Evolutionary conservation across 2,888 invertebrate genomes (phyloP), one percentile per base, ranked within the genome.

Genomic region (Adela reaumurella): DNA sequence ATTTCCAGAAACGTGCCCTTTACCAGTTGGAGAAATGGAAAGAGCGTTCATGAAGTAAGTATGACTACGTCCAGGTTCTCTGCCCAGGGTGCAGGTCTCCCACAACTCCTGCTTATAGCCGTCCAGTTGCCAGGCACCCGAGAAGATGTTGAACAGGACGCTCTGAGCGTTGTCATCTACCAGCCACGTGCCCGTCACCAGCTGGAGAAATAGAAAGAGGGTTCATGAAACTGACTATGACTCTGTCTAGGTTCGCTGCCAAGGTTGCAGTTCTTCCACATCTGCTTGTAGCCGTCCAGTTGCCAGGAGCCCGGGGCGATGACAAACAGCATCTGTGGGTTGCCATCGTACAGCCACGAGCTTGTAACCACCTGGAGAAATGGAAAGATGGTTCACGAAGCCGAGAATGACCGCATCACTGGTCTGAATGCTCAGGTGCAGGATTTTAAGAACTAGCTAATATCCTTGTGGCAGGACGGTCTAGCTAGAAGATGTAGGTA

Each of bases 91-190:
- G 53, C 89, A 87, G 48, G 87, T 87, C 55, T 90, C 88, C 95
- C 96, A 99, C 29, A 99, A 70, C 65, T 98, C 95, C 53, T 91
- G 89, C 64, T 97, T 98, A 79, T 90, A 99, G 51, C 91, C 88
- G 67, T 97, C 95, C 62, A 99, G 70, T 68, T 96, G 96, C 93
- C 95, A 95, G 0, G 96, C 92, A 0, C n/a, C 91, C 97, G 95
- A 94, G 1, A 94, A 94, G 63, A 99, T 92, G 69, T 99, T 99
- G 78, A 99, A 97, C 3, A 99, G 81, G 48, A 99, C 88, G 42
- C 99, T 90, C 70, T 96, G 96, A 0, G 99, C 99, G 78, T 97
- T 98, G n/a, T 99, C 99, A n/a, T n/a, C n/a, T n/a, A n/a, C n/a
- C n/a, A n/a, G n/a, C n/a, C n/a, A n/a, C n/a, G 14, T 29, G 35